phyloP scores from a whole-genome alignment of 2,888 invertebrate species.

The Vanessa cardui region DNA sequence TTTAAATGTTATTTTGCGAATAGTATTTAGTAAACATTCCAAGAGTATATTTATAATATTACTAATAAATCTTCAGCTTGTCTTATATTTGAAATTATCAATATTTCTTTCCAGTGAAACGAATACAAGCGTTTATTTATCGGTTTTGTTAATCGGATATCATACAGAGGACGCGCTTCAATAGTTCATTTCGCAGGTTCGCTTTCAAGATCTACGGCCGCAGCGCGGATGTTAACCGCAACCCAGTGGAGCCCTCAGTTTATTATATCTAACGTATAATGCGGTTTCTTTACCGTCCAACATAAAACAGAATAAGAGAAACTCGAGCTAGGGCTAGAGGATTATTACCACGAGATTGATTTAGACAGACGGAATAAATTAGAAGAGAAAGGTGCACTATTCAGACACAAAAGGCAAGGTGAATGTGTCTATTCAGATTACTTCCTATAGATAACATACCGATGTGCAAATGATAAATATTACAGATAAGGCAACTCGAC shows the following conservation, averaged over 20 bases:
- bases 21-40: no score
- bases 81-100: neutral
- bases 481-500: conserved; percentile 41
- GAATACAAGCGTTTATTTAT: conserved; percentile 14
- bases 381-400: conserved; percentile 49
- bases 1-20: no score
- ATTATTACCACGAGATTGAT: conserved; percentile 59
- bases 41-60: no score
- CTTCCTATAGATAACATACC: conserved; percentile 54
- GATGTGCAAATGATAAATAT: conserved; percentile 56
- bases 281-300: conserved; percentile 42
- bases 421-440: conserved; percentile 54
- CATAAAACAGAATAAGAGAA: conserved; percentile 55
- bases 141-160: conserved; percentile 40
- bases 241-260: conserved; percentile 37
- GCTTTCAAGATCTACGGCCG: conserved; percentile 70
- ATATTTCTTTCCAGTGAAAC: neutral
- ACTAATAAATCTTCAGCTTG: neutral
- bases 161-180: conserved; percentile 69
- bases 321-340: conserved; percentile 51
- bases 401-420: conserved; percentile 53
- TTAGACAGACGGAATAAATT: conserved; percentile 57
- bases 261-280: conserved; percentile 50
- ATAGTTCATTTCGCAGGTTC: conserved; percentile 78
- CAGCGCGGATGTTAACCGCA: conserved; percentile 66